Base-by-base conservation (phyloP, 2,113 vertebrate genomes). In the Hystrix cristata region DNA sequence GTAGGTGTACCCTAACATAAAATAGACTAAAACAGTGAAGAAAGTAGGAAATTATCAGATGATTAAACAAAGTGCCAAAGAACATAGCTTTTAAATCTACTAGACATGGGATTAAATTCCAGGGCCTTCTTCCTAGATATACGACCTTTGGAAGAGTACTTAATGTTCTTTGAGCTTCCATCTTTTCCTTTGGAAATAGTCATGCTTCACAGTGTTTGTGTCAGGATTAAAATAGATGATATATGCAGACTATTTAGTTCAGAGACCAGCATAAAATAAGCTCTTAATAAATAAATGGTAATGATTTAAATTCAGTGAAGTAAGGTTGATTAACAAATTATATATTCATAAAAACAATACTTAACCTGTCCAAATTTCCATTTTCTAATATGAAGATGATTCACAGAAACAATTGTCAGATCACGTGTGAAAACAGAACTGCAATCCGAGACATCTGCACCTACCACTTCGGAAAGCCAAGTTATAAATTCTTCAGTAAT, bases 81-180 rank as follows among this genome's bases (percentile, higher is more conserved):
- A 90, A 23, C 23, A n/a, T 29, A 93, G n/a, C 27, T 94, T 97
- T 88, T n/a, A 89, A 94, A 83, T 88, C 85, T 79, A 31, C 43
- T 80, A 91, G 23, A 94, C 34, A n/a, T 80, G 43, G 67, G 27
- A 86, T 93, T 92, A 90, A 87, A 84, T 87, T 79, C 60, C 51
- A 80, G 16, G 21, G 14, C 67, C 8, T n/a, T 65, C 15, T 80
- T 88, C 51, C 8, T 62, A 51, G 31, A 34, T 78, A 7, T 15
- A 10, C 48, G 48, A 93, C 86, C 19, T 89, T 29, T 34, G 62
- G 78, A 59, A 95, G 25, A 11, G 13, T 53, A 89, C 53, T 92
- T 69, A 79, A 31, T 57, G 19, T 81, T 85, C 7, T 51, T 31
- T 64, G 18, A 96, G 38, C 13, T 51, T 80, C n/a, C 51, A 53